A percentile compares a stretch with the other conserved stretches of the same genome.
Conservation (phyloP, 2,113 vertebrate genomes). For the Myanophis thanlyinensis region DNA sequence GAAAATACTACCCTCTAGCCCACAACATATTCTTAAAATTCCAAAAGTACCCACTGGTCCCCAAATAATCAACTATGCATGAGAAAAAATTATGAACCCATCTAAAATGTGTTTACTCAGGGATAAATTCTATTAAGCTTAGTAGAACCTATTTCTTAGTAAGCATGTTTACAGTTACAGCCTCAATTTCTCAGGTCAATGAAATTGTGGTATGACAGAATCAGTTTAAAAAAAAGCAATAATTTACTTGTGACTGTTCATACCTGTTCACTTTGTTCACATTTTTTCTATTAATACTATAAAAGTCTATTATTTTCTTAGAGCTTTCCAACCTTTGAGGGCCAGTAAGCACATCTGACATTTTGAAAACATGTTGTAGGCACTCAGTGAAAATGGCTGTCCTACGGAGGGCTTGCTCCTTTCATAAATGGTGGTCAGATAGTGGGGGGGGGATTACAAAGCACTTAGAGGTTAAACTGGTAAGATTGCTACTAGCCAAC, state of each 20-base stretch:
- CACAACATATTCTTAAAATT: not conserved
- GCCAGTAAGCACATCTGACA: not conserved
- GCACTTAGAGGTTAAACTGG: not conserved
- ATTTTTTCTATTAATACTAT: not conserved
- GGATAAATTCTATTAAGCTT: not conserved
- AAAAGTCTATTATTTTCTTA: not conserved
- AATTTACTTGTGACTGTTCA: not conserved
- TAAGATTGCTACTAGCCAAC: not conserved
- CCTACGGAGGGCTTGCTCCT: not conserved
- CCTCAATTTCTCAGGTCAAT: not conserved
- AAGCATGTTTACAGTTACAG: not conserved
- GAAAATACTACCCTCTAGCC: not conserved
- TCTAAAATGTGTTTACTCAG: not conserved
- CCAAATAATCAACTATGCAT: not conserved
- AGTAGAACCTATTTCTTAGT: not conserved
- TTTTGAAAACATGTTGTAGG: not conserved
- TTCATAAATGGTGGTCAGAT: not conserved
- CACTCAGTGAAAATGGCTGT: not conserved
- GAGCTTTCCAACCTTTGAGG: not conserved
- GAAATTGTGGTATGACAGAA: not conserved
- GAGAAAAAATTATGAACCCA: not conserved
- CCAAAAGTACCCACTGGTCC: not conserved
- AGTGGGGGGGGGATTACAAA: not conserved
- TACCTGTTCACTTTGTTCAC: not conserved
- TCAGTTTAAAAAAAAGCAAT: not conserved